These are phyloP conservation scores for Dendroctonus ponderosae DNA, from an alignment of 1,140 invertebrate species.

Conservation along the genomic window DNA sequence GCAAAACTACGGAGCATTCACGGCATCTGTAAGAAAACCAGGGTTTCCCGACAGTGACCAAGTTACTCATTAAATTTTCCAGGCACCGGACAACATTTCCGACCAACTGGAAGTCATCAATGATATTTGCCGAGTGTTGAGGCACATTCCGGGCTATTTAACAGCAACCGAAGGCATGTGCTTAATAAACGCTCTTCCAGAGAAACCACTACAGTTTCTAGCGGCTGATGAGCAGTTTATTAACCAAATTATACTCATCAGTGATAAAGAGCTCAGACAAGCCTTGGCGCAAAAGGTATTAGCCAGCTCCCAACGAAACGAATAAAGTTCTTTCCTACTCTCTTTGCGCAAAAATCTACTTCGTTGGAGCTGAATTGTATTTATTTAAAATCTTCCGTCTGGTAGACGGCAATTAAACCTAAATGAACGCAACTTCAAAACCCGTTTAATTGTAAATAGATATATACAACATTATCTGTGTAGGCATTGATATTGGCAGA, in stretches of 20 bases:
- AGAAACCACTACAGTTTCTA: constrained; percentile 36
- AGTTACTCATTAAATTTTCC: constrained; percentile 2
- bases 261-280: constrained; percentile 41
- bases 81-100: constrained; percentile 2
- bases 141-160: constrained; percentile 38
- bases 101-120: constrained; percentile 19
- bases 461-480: too few relatives aligned
- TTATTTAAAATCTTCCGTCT: too few relatives aligned
- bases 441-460: too few relatives aligned
- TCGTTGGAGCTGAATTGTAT: too few relatives aligned
- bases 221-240: constrained; percentile 43
- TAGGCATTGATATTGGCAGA: too few relatives aligned
- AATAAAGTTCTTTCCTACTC: too few relatives aligned
- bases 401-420: too few relatives aligned
- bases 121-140: constrained; percentile 38
- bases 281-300: constrained; percentile 43
- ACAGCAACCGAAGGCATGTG: constrained; percentile 40
- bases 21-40: constrained; percentile 37
- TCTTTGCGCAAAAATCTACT: too few relatives aligned
- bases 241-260: constrained; percentile 35
- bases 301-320: too few relatives aligned
- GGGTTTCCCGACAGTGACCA: constrained; percentile 1
- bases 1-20: constrained; percentile 39
- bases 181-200: constrained; percentile 38
- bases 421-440: too few relatives aligned